Evolutionary conservation across 2,888 invertebrate species (phyloP).

Genomic region (Sipha maydis): DNA sequence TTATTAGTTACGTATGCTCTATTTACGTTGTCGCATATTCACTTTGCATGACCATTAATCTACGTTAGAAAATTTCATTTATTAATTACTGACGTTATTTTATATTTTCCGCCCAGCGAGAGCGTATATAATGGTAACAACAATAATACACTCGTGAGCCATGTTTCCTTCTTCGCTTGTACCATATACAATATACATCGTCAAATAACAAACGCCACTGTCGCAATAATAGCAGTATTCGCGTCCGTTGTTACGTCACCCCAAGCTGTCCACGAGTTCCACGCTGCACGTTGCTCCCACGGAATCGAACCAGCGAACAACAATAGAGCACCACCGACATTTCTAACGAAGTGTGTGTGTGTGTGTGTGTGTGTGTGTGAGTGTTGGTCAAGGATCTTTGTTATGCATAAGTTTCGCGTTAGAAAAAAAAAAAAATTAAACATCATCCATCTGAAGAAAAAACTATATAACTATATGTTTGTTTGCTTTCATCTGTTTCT

Average conservation of each 20-base stretch:
- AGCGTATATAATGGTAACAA: constrained; percentile 24
- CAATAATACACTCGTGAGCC: constrained; percentile 27
- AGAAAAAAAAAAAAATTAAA: background rate
- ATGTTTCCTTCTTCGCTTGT: constrained; percentile 15
- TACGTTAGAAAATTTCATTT: constrained; percentile 16
- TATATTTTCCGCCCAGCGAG: background rate
- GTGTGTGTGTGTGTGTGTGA: background rate
- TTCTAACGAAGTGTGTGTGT: background rate
- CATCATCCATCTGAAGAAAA: background rate
- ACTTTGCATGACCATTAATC: constrained; percentile 45
- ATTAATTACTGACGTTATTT: constrained; percentile 23
- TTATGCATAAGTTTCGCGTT: constrained; percentile 1
- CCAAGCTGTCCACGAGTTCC: constrained; percentile 35
- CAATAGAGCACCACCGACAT: constrained; percentile 45
- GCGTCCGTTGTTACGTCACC: constrained; percentile 41
- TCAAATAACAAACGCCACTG: constrained; percentile 20
- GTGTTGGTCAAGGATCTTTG: constrained; percentile 32
- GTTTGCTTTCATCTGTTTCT: constrained; percentile 4
- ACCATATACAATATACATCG: background rate
- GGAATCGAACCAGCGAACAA: constrained; percentile 22
- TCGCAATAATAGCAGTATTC: constrained; percentile 29
- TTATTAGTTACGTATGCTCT: constrained; percentile 17
- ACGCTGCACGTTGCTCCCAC: constrained; percentile 7
- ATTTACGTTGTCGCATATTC: constrained; percentile 44
- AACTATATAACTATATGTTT: background rate